Conservation (phyloP, 2,888 invertebrate genomes). For the Ormyrus pomaceus region DNA sequence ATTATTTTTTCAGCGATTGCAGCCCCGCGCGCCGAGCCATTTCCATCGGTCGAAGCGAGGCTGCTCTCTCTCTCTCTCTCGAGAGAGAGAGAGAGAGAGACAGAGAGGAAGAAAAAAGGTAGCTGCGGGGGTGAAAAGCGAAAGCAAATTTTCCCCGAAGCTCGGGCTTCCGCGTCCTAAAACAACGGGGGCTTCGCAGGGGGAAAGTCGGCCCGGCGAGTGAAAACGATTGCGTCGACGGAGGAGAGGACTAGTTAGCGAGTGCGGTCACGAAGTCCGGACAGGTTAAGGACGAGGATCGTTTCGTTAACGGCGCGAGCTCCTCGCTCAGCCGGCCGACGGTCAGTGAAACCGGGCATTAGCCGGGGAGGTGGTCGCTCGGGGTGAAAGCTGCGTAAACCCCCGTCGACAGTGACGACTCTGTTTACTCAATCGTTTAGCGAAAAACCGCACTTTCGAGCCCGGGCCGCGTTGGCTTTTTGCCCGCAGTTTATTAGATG, state of each 20-base stretch:
- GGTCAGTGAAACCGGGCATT: background rate
- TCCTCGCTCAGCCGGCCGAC: conserved; percentile 54
- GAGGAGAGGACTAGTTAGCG: conserved; percentile 56
- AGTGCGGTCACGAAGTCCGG: conserved; percentile 63
- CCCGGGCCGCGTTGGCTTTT: background rate
- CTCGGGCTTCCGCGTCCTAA: conserved; percentile 57
- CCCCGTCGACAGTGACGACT: conserved; percentile 1
- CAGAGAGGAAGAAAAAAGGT: conserved; percentile 31
- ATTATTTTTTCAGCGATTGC: conserved; percentile 63
- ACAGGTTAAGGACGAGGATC: conserved; percentile 64
- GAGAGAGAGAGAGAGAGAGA: conserved; percentile 5
- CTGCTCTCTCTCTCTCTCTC: conserved; percentile 21
- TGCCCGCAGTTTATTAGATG: background rate
- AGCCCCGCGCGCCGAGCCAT: conserved; percentile 30
- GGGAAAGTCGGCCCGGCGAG: conserved; percentile 37
- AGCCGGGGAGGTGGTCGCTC: background rate
- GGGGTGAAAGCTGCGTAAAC: conserved; percentile 34
- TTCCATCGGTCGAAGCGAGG: conserved; percentile 60
- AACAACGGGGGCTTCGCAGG: conserved; percentile 56
- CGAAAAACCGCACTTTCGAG: conserved; percentile 6
- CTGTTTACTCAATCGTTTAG: conserved; percentile 44
- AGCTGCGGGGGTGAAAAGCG: conserved; percentile 27
- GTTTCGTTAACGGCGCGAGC: conserved; percentile 68
- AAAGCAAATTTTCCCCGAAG: conserved; percentile 66
- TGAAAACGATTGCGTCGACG: background rate